These are phyloP conservation scores for Andrena bicolor DNA, from an alignment of 2,888 invertebrate species.

Conservation along the genomic window DNA sequence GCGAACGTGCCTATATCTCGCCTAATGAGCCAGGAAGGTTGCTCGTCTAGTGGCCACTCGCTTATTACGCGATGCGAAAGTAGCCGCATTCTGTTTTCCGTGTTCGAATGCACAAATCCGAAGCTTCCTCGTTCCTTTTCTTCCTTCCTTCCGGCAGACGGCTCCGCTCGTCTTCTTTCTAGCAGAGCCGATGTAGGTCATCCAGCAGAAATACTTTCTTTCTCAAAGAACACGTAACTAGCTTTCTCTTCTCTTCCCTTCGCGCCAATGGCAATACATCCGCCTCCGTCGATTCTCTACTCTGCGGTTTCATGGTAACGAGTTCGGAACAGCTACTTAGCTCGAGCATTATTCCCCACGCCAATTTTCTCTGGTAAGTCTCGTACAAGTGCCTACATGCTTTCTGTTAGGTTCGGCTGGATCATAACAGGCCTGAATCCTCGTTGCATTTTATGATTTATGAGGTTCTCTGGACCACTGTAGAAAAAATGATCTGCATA, in stretches of 20 bases:
- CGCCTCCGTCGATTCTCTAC: too few species aligned
- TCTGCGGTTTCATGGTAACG: constrained; percentile 4
- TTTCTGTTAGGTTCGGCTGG: constrained; percentile 8
- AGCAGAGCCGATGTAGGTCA: neutral
- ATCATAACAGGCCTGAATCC: constrained; percentile 13
- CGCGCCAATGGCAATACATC: neutral
- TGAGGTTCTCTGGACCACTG: too few species aligned
- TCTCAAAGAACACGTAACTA: neutral
- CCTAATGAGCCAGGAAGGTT: constrained; percentile 75
- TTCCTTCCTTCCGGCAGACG: neutral
- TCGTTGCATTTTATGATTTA: constrained; percentile 7
- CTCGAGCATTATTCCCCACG: constrained; percentile 29
- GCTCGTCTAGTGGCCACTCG: constrained; percentile 65
- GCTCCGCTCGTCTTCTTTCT: neutral
- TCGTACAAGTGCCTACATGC: neutral
- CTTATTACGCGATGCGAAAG: constrained; percentile 66
- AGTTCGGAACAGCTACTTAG: neutral
- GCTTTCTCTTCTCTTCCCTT: neutral
- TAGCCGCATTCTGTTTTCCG: constrained; percentile 21
- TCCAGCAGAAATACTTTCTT: neutral
- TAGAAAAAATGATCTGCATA: too few species aligned
- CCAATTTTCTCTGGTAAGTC: constrained; percentile 25
- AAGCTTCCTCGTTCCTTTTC: neutral
- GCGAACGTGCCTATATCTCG: constrained; percentile 67
- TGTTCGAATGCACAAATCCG: neutral